phyloP scores from a whole-genome alignment of 2,888 invertebrate genomes.

The Baronia brevicornis region DNA sequence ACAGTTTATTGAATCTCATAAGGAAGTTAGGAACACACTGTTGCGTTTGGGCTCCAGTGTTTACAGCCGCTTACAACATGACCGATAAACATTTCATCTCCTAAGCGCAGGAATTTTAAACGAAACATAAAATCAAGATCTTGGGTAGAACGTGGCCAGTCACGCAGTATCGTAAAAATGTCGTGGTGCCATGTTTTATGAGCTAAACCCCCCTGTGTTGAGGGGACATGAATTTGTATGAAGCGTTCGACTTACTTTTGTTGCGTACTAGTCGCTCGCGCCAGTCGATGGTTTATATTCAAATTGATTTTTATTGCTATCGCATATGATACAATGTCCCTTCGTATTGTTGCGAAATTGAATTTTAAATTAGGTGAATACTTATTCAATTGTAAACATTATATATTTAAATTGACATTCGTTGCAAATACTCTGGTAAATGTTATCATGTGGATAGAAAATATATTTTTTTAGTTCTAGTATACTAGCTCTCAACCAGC shows the following conservation, averaged over 20 bases:
- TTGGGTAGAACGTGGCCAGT: conserved; percentile 27
- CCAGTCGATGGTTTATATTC: background rate
- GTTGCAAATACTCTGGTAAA: too few relatives aligned
- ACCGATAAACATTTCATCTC: conserved; percentile 38
- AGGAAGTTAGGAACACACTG: too few relatives aligned
- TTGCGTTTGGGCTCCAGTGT: too few relatives aligned
- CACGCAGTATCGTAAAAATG: conserved; percentile 45
- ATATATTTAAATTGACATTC: too few relatives aligned
- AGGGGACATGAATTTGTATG: conserved; percentile 34
- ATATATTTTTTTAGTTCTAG: too few relatives aligned
- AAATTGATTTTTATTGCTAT: background rate
- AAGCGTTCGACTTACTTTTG: conserved; percentile 9
- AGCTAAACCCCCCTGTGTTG: conserved; percentile 25
- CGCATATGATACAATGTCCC: background rate
- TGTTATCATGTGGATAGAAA: too few relatives aligned
- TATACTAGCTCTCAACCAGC: too few relatives aligned
- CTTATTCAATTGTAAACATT: too few relatives aligned
- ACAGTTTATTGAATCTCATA: too few relatives aligned
- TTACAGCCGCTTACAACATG: background rate
- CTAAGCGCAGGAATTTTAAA: conserved; percentile 40
- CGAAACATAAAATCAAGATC: conserved; percentile 39
- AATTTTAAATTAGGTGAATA: too few relatives aligned
- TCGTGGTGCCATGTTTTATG: conserved; percentile 39
- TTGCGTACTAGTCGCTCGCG: background rate
- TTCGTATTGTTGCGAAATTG: too few relatives aligned